Conservation (phyloP, 2,797 vertebrate species). For the Rhadinocentrus ornatus region DNA sequence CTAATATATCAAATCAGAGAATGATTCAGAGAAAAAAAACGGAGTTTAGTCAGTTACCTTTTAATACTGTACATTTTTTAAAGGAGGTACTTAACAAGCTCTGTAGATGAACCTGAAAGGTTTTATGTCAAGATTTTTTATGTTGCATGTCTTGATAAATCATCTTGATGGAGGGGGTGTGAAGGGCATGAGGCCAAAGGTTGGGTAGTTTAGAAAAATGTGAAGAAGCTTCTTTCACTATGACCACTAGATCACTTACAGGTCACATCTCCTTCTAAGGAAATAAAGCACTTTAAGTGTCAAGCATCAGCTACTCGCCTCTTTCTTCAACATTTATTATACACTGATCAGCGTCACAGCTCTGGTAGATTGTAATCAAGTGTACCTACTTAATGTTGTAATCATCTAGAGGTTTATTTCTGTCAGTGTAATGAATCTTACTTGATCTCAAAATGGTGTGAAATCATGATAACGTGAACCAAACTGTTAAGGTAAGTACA, state of each 20-base stretch:
- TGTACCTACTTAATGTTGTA: neutral
- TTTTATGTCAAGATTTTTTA: slow-evolving; percentile 68
- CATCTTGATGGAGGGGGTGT: slow-evolving; percentile 47
- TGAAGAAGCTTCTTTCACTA: slow-evolving; percentile 80
- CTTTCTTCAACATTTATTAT: slow-evolving; percentile 17
- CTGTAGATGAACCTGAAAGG: slow-evolving; percentile 55
- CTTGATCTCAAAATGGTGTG: no score
- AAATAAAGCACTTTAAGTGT: slow-evolving; percentile 87
- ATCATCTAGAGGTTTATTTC: neutral
- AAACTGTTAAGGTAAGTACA: no score
- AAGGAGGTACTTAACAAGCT: slow-evolving; percentile 68
- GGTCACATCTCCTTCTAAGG: slow-evolving; percentile 74
- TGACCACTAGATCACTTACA: slow-evolving; percentile 83
- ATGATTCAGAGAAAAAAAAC: slow-evolving; percentile 42
- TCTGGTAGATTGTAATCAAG: neutral
- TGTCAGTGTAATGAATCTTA: neutral
- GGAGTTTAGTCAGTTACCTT: slow-evolving; percentile 67
- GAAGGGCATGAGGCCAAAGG: slow-evolving; percentile 54
- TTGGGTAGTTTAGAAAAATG: slow-evolving; percentile 74
- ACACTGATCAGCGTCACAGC: neutral
- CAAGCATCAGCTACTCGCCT: slow-evolving; percentile 57
- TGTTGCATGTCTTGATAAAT: slow-evolving; percentile 74
- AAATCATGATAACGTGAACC: no score
- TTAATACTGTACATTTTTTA: slow-evolving; percentile 67
- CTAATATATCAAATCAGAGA: slow-evolving; percentile 71